Conservation (phyloP, 2,797 vertebrate species). For the Melanogrammus aeglefinus region DNA sequence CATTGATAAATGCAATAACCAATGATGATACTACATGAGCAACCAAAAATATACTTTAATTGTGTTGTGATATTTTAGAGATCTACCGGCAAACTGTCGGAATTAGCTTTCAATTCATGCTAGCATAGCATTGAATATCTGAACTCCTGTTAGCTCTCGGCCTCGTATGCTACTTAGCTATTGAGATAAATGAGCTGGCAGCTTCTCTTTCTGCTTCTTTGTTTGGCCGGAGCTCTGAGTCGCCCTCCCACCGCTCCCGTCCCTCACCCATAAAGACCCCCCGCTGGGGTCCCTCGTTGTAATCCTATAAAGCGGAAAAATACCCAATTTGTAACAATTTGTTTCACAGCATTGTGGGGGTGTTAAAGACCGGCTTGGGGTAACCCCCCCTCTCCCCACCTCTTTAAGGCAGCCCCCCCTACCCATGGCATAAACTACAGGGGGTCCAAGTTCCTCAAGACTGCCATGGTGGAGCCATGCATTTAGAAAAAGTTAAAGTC, state of each 20-base stretch:
- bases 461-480: background rate
- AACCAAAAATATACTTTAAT: too few species aligned
- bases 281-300: slow-evolving; percentile 61
- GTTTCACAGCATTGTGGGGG: slow-evolving; percentile 63
- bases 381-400: slow-evolving; percentile 15
- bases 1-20: background rate
- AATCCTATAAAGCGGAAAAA: slow-evolving; percentile 72
- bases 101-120: too few species aligned
- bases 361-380: slow-evolving; percentile 48
- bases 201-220: slow-evolving; percentile 24
- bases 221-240: slow-evolving; percentile 39
- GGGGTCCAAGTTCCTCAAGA: background rate
- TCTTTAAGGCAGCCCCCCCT: too few species aligned
- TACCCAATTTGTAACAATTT: slow-evolving; percentile 72
- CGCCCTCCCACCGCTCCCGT: slow-evolving; percentile 42
- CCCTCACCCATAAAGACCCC: slow-evolving; percentile 43
- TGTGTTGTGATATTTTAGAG: too few species aligned
- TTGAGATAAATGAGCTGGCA: slow-evolving; percentile 1
- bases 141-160: background rate
- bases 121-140: background rate
- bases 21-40: background rate
- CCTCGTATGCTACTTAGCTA: background rate
- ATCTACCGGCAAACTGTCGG: too few species aligned
- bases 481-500: background rate
- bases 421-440: slow-evolving; percentile 16